Percentiles rank a stretch among this genome's conserved stretches.
phyloP scores from a whole-genome alignment of 2,888 invertebrate genomes.

The Chymomyza fuscimana region DNA sequence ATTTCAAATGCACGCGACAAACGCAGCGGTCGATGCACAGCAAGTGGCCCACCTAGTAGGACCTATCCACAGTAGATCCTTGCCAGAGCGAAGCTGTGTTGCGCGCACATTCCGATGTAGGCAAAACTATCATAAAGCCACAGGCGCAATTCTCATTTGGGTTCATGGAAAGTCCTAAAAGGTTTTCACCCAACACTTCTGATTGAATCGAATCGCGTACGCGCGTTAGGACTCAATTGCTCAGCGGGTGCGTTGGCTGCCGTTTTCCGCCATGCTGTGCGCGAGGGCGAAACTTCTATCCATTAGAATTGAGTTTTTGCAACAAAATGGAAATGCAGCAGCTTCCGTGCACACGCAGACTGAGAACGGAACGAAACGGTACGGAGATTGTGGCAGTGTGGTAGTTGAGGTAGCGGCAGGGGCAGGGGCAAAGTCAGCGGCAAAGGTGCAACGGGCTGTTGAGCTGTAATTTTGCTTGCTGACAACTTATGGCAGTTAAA shows the following conservation, averaged over 20 bases:
- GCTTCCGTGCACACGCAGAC: constrained; percentile 9
- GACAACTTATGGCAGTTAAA: constrained; percentile 39
- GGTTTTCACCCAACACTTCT: not conserved
- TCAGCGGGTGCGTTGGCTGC: constrained; percentile 10
- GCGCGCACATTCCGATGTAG: constrained; percentile 55
- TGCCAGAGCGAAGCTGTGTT: too few relatives aligned
- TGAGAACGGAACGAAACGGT: too few relatives aligned
- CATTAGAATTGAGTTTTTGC: not conserved
- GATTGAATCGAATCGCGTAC: constrained; percentile 60
- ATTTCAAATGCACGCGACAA: constrained; percentile 61
- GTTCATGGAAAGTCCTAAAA: constrained; percentile 4
- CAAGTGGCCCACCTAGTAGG: constrained; percentile 16
- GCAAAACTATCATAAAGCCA: constrained; percentile 51
- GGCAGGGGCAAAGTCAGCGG: not conserved
- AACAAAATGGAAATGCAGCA: not conserved
- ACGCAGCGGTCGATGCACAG: constrained; percentile 38
- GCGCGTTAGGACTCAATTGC: constrained; percentile 29
- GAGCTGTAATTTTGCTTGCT: constrained; percentile 13
- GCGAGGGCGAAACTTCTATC: not conserved
- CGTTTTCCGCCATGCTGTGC: not conserved
- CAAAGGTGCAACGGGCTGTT: not conserved
- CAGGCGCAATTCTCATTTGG: constrained; percentile 35
- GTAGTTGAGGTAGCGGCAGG: not conserved
- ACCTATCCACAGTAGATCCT: not conserved
- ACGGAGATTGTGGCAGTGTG: constrained; percentile 10